Base-by-base conservation (phyloP, 2,113 vertebrate species). In the Heteronetta atricapilla region DNA sequence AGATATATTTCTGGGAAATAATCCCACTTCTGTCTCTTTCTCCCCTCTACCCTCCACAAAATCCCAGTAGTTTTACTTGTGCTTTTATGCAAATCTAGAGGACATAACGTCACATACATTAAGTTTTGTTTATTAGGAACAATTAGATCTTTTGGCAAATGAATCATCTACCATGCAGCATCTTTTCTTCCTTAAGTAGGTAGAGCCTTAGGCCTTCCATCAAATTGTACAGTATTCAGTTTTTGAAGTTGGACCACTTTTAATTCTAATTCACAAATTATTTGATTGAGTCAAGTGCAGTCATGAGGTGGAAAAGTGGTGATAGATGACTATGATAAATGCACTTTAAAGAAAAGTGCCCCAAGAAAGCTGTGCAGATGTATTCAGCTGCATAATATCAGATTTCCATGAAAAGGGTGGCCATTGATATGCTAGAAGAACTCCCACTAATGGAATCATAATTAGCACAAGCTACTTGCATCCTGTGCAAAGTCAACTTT, bases 191-290 rank as follows among this genome's bases (percentile, higher is more conserved):
- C 52, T 80, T 68, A 86, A 88, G 58, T 70, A 52, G 17, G 5
- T 29, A 92, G 62, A 94, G 60, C 86, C 83, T 66, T 73, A 82
- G 68, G 72, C 69, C 42, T 69, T 87, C 42, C 14, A 38, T 85
- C 76, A 75, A 40, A 70, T 33, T 44, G 36, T 78, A 84, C n/a
- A 68, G 33, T 33, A 64, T 50, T 79, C 60, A 38, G 58, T 59
- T 88, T 89, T 40, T 92, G 46, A 93, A 74, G 55, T 91, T 90
- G 69, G 91, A 89, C 68, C 81, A 68, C 83, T 53, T 50, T 86
- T 84, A 91, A 93, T 97, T 94, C 87, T 89, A 79, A 50, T 92
- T 96, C 16, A 56, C 74, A 95, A 91, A 88, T 86, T 87, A 90
- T 80, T 88, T 89, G 58, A 88, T 82, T 81, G 80, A 94, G 79